Evolutionary conservation across 30 jellyfish, hydroid and myxozoan genomes (phyloP).

Genomic region (Hydra vulgaris): DNA sequence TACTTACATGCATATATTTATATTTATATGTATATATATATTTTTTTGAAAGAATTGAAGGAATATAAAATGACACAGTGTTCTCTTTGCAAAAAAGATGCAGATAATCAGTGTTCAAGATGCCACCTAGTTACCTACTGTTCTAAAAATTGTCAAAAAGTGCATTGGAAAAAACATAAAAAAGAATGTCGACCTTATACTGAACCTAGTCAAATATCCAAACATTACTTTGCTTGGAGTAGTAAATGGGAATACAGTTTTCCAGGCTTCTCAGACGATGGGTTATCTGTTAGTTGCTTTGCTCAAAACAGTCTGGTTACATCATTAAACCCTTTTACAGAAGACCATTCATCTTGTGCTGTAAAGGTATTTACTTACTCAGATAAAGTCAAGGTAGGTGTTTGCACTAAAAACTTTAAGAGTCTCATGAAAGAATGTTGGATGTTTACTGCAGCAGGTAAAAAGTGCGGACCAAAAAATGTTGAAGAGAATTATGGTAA

Average conservation of each 20-base stretch:
- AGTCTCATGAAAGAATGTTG: background rate
- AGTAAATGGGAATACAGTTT: slow-evolving; percentile 6
- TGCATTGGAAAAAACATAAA: background rate
- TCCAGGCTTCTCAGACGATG: slow-evolving; percentile 4
- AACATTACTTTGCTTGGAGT: slow-evolving; percentile 9
- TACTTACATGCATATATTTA: no score
- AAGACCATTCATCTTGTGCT: background rate
- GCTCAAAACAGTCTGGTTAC: slow-evolving; percentile 1
- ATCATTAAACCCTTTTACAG: background rate
- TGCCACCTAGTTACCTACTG: background rate
- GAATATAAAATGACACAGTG: background rate
- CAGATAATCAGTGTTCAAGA: background rate
- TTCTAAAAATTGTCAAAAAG: background rate
- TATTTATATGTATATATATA: no score
- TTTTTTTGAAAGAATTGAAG: no score
- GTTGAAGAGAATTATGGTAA: slow-evolving; percentile 5
- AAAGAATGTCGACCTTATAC: background rate
- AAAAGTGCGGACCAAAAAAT: background rate
- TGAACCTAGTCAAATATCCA: background rate
- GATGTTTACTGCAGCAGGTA: slow-evolving; percentile 8
- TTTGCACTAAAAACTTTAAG: slow-evolving; percentile 1
- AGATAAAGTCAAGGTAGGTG: background rate
- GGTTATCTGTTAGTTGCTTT: slow-evolving; percentile 1
- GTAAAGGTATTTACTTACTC: background rate
- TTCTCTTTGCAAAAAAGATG: background rate